Evolutionary conservation across 2,113 vertebrate species (phyloP), one percentile per base, ranked within the genome.

Genomic region (Erythrolamprus reginae): DNA sequence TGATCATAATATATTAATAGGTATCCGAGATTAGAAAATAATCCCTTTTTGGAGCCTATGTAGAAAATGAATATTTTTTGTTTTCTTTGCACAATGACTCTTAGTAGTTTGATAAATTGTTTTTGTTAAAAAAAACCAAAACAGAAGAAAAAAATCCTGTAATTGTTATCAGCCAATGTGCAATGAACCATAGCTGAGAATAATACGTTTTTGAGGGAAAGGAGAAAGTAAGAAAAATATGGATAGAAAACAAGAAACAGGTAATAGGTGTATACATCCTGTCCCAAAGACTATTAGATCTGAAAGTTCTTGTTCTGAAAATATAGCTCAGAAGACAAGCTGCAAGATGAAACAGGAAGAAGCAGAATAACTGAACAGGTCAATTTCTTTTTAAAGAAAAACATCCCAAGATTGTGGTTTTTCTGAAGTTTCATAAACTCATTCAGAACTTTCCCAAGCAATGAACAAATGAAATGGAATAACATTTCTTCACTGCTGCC

Each of bases 51-150:
- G 13, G 50, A n/a, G 3, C 50, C 9, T n/a, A 4, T 86, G 28
- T 86, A 52, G 93, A 95, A 95, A 95, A 95, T 89, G 83, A 94
- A 90, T 7, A 17, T 47, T 93, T 50, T 88, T 24, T 45, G n/a
- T 45, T 85, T 33, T 7, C 33, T 90, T 92, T 77, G 24, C 86
- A 88, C 84, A 88, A 95, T 94, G 83, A 85, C 89, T 5, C 47
- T n/a, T 94, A 92, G 93, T 96, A 93, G 83, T 28, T 15, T 84
- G 83, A 50, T 88, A 82, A 50, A 86, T 24, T 47, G 10, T 2
- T 45, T 87, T 23, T 19, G 89, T 52, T 10, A 77, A 77, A 77
- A 19, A 21, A 42, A 42, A 77, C 38, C 65, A 77, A 70, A 77
- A 38, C 33, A 77, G 33, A 77, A 77, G 0, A 33, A 17, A 91